phyloP scores from a whole-genome alignment of 2,888 invertebrate genomes.

The Eupithecia tripunctaria region DNA sequence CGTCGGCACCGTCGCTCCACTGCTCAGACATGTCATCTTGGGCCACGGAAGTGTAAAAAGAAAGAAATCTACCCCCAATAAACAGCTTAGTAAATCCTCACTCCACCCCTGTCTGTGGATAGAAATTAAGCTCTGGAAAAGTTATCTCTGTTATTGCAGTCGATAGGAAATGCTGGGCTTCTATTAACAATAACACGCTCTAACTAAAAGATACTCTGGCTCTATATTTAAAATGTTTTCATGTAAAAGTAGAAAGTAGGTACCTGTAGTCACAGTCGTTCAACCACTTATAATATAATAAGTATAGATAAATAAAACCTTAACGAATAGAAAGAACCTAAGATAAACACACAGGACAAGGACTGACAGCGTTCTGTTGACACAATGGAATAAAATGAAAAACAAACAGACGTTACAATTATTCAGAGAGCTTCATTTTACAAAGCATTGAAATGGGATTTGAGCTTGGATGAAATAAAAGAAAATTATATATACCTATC shows the following conservation, averaged over 20 bases:
- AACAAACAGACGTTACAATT: conserved; percentile 14
- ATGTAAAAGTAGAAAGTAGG: neutral
- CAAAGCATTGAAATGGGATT: neutral
- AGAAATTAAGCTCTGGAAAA: conserved; percentile 18
- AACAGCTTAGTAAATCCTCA: neutral
- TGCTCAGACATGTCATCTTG: no score
- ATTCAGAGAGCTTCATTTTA: neutral
- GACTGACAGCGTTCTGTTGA: neutral
- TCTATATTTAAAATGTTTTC: neutral
- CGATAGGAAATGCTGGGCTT: neutral
- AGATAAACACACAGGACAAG: neutral
- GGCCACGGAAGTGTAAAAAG: no score
- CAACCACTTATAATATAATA: no score
- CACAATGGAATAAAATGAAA: conserved; percentile 13
- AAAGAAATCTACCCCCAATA: neutral
- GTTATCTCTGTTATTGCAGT: conserved; percentile 17
- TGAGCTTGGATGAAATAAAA: neutral
- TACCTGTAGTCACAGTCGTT: no score
- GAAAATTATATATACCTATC: neutral
- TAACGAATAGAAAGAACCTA: neutral
- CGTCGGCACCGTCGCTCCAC: no score
- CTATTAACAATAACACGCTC: neutral
- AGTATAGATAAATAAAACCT: no score
- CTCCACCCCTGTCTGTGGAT: conserved; percentile 12
- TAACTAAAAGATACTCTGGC: neutral